These are phyloP conservation scores for Sialia sialis DNA, from an alignment of 2,113 vertebrate species.

Conservation along the genomic window DNA sequence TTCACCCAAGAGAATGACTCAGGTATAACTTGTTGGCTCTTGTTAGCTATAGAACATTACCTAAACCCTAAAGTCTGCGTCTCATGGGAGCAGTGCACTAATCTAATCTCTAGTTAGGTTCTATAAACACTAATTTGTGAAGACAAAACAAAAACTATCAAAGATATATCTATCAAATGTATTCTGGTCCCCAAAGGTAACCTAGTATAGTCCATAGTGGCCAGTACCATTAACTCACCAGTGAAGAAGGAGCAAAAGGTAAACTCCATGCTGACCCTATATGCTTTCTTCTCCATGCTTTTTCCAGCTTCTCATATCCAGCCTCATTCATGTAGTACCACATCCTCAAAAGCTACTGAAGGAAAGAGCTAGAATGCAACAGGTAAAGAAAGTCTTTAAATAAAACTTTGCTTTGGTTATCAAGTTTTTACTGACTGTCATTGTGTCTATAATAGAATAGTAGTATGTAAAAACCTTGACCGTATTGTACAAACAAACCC, in stretches of 20 bases:
- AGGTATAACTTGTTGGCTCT: conserved; percentile 35
- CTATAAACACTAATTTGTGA: conserved; percentile 9
- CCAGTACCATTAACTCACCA: background rate
- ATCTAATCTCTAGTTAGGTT: background rate
- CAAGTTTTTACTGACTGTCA: background rate
- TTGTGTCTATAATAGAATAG: background rate
- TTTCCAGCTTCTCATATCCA: background rate
- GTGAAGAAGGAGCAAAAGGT: background rate
- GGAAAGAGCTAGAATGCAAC: background rate
- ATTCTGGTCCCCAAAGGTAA: background rate
- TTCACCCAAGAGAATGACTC: conserved; percentile 15
- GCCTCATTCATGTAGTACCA: background rate
- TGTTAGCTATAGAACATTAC: background rate
- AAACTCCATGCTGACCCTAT: background rate
- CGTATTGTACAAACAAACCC: background rate
- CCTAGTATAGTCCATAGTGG: background rate
- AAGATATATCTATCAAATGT: background rate
- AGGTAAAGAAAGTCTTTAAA: background rate
- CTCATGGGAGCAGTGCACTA: background rate
- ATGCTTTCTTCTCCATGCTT: background rate
- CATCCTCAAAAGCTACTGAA: background rate
- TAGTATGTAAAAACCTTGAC: background rate
- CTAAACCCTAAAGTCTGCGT: background rate
- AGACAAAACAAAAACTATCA: background rate
- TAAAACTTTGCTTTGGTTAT: background rate